Conservation (phyloP, 1,140 invertebrate species). For the Drosophila navojoa region DNA sequence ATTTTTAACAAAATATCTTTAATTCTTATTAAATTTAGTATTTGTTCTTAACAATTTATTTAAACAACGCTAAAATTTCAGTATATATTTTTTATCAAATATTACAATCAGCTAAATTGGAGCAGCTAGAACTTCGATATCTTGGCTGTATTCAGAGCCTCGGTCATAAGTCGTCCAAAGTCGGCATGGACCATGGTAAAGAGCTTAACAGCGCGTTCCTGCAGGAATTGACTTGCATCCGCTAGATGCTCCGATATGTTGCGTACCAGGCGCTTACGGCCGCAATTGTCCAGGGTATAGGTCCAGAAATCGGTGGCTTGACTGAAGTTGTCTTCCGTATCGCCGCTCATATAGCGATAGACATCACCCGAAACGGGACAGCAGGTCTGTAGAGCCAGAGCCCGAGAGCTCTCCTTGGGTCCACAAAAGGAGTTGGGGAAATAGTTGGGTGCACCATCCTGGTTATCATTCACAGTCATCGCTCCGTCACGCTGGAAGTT, state of each 20-base stretch:
- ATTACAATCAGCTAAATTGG: neutral
- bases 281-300: conserved; percentile 90
- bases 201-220: conserved; percentile 90
- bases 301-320: conserved; percentile 93
- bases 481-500: conserved; percentile 94
- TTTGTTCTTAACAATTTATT: neutral
- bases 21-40: no score
- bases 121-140: conserved; percentile 85
- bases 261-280: conserved; percentile 88
- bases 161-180: conserved; percentile 88
- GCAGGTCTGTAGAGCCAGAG: conserved; percentile 59
- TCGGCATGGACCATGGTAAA: conserved; percentile 88
- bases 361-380: conserved; percentile 85
- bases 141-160: conserved; percentile 86
- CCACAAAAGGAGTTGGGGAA: conserved; percentile 95
- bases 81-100: neutral
- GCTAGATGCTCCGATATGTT: conserved; percentile 92
- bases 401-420: conserved; percentile 84
- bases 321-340: conserved; percentile 94
- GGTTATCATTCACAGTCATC: conserved; percentile 85
- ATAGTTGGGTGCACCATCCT: conserved; percentile 92
- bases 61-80: no score
- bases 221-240: conserved; percentile 92
- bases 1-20: no score
- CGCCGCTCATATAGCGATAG: conserved; percentile 90